Evolutionary conservation across 1,140 invertebrate species (phyloP).

Genomic region (Mylabris phalerata): DNA sequence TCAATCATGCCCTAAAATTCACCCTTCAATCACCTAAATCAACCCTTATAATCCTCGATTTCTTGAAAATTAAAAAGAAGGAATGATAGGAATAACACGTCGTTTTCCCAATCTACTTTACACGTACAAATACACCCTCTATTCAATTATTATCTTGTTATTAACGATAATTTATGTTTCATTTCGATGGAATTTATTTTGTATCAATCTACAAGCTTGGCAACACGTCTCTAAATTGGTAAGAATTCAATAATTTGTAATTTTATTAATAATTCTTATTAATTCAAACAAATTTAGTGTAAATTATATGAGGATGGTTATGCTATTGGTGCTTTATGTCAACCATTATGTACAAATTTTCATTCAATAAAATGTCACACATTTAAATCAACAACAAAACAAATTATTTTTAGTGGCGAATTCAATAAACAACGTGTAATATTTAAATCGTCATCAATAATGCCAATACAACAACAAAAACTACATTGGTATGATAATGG

Average conservation of each 20-base stretch:
- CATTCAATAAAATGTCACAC: slow-evolving; percentile 50
- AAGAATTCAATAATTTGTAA: slow-evolving; percentile 33
- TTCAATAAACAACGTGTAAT: slow-evolving; percentile 48
- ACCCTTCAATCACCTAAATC: not conserved
- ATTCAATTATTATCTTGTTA: not conserved
- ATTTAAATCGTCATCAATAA: slow-evolving; percentile 45
- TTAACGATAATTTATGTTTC: slow-evolving; percentile 38
- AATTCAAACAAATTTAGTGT: slow-evolving; percentile 46
- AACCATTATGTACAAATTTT: slow-evolving; percentile 48
- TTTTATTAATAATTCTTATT: slow-evolving; percentile 2
- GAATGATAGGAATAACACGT: not conserved
- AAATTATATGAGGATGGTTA: slow-evolving; percentile 43
- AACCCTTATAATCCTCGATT: too few relatives aligned
- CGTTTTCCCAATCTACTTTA: slow-evolving; percentile 21
- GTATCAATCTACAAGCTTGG: slow-evolving; percentile 50
- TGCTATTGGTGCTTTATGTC: slow-evolving; percentile 52
- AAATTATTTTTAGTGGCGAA: slow-evolving; percentile 51
- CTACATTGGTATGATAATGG: slow-evolving; percentile 47
- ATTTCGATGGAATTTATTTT: slow-evolving; percentile 52
- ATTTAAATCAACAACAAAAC: slow-evolving; percentile 49
- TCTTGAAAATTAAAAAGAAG: not conserved
- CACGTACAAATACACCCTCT: slow-evolving; percentile 15
- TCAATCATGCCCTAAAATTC: too few relatives aligned
- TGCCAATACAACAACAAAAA: slow-evolving; percentile 34
- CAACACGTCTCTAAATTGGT: slow-evolving; percentile 50